phyloP scores from a whole-genome alignment of 2,797 vertebrate genomes.

The Rhinella marina region DNA sequence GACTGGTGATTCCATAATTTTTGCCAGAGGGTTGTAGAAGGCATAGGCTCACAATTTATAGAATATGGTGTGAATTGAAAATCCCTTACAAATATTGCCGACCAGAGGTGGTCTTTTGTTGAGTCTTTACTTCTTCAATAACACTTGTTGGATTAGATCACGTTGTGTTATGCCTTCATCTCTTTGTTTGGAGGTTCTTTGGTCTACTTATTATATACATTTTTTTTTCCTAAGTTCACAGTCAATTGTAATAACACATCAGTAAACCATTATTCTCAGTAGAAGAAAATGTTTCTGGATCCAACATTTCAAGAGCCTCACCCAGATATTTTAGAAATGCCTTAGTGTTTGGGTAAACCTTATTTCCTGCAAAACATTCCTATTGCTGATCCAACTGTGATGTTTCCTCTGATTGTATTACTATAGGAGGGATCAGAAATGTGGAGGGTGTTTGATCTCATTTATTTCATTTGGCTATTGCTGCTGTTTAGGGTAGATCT shows the following conservation, averaged over 20 bases:
- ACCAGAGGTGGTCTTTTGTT: not conserved
- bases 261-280: not conserved
- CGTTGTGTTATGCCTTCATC: not conserved
- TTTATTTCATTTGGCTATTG: not conserved
- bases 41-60: no score
- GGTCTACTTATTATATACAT: not conserved
- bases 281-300: not conserved
- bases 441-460: not conserved
- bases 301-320: not conserved
- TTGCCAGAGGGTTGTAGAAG: no score
- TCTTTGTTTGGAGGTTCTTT: not conserved
- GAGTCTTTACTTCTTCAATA: not conserved
- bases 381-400: constrained; percentile 29
- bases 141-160: not conserved
- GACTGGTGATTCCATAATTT: no score
- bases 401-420: constrained; percentile 58
- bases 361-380: constrained; percentile 54
- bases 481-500: not conserved
- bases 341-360: constrained; percentile 16
- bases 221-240: not conserved
- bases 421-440: not conserved
- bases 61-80: not conserved
- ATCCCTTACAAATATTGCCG: not conserved
- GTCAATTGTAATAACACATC: not conserved
- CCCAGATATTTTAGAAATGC: constrained; percentile 39